These are phyloP conservation scores for Hylaeus volcanicus DNA, from an alignment of 1,140 invertebrate species.

Conservation along the genomic window DNA sequence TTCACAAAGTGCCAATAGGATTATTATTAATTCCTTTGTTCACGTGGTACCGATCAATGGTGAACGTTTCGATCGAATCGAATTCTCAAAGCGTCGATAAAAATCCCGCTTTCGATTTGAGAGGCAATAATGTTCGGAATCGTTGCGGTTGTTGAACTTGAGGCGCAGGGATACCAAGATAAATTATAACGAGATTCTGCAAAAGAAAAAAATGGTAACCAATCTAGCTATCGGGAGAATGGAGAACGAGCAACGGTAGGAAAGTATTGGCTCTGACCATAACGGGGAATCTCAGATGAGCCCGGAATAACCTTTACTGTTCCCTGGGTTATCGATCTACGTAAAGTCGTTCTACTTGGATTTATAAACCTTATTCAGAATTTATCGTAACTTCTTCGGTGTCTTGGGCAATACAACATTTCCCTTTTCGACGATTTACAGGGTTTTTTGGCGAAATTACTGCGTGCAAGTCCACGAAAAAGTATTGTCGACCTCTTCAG, in stretches of 20 bases:
- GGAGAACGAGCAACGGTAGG: constrained; percentile 3
- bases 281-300: constrained; percentile 50
- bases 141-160: neutral
- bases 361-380: constrained; percentile 66
- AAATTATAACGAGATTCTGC: constrained; percentile 26
- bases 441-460: too few relatives aligned
- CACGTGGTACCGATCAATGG: neutral
- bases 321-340: constrained; percentile 57
- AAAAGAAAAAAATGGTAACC: neutral
- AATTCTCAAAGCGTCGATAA: neutral
- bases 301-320: constrained; percentile 50
- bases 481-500: too few relatives aligned
- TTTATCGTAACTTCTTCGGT: constrained; percentile 26
- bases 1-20: too few relatives aligned
- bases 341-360: constrained; percentile 47
- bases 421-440: too few relatives aligned
- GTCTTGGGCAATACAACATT: too few relatives aligned
- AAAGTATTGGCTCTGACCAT: constrained; percentile 36
- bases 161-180: neutral
- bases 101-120: constrained; percentile 21
- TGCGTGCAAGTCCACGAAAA: too few relatives aligned
- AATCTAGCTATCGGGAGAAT: constrained; percentile 12
- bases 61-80: neutral
- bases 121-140: neutral
- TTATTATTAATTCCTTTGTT: constrained; percentile 2